Evolutionary conservation across 2,888 invertebrate species (phyloP).

Genomic region (Sarcophaga caerulescens): DNA sequence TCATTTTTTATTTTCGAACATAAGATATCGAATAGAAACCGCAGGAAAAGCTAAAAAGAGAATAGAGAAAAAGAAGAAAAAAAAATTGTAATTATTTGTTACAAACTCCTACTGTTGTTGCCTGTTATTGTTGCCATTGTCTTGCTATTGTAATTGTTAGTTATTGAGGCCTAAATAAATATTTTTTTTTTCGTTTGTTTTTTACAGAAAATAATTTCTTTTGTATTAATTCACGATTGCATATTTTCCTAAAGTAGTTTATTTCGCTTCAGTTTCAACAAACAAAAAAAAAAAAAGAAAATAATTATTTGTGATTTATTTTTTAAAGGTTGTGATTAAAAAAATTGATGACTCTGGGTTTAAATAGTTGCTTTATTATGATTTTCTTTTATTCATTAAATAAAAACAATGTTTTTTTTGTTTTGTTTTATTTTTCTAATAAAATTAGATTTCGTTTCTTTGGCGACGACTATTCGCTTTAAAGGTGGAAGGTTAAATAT

Average conservation of each 20-base stretch:
- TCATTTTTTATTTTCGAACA: too few species aligned
- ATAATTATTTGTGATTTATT: constrained; percentile 4
- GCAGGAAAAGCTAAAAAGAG: too few species aligned
- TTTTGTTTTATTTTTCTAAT: neutral
- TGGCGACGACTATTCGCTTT: neutral
- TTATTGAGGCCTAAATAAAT: too few species aligned
- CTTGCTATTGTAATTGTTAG: neutral
- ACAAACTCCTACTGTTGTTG: constrained; percentile 4
- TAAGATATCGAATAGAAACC: too few species aligned
- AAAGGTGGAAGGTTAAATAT: constrained; percentile 7
- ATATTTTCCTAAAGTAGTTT: neutral
- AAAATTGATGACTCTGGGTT: constrained; percentile 35
- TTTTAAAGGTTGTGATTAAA: constrained; percentile 25
- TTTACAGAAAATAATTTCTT: constrained; percentile 9
- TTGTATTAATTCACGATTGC: constrained; percentile 16
- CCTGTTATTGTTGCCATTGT: neutral
- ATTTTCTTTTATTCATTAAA: too few species aligned
- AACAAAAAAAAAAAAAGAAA: too few species aligned
- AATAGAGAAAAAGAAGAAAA: neutral
- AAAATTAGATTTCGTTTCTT: too few species aligned
- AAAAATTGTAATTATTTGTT: constrained; percentile 8
- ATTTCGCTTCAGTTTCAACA: too few species aligned
- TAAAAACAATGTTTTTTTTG: too few species aligned
- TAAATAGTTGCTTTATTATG: constrained; percentile 14
- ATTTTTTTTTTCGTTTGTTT: neutral